phyloP scores from a whole-genome alignment of 2,797 vertebrate genomes.

The Lagocephalus sceleratus region DNA sequence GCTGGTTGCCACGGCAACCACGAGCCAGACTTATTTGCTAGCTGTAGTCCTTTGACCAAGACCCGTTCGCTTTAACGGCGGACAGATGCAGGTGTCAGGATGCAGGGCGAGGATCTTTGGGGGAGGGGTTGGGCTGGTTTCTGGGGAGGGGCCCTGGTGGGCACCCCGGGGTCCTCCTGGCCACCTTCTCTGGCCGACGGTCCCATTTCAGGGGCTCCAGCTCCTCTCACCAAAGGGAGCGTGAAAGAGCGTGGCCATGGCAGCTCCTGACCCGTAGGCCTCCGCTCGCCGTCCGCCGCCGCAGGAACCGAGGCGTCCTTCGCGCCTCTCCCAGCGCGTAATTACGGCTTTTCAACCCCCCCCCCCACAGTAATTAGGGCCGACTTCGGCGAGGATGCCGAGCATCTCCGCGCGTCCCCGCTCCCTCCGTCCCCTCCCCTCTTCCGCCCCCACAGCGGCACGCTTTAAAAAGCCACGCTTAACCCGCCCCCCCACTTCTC shows the following conservation, averaged over 20 bases:
- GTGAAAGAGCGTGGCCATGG: too few species aligned
- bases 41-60: constrained; percentile 47
- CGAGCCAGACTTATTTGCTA: constrained; percentile 45
- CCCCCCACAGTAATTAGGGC: constrained; percentile 75
- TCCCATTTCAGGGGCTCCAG: neutral
- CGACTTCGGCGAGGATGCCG: constrained; percentile 72
- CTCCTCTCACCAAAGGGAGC: too few species aligned
- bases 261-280: constrained; percentile 44
- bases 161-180: too few species aligned
- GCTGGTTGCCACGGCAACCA: constrained; percentile 67
- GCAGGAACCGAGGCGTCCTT: constrained; percentile 31
- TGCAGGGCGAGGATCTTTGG: too few species aligned
- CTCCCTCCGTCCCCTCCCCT: constrained; percentile 34
- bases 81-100: too few species aligned
- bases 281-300: constrained; percentile 54
- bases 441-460: constrained; percentile 38
- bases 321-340: constrained; percentile 56
- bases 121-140: too few species aligned
- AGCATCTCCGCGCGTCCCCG: constrained; percentile 58
- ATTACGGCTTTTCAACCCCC: constrained; percentile 79
- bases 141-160: too few species aligned
- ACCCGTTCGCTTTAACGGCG: constrained; percentile 20
- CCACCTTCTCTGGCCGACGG: too few species aligned
- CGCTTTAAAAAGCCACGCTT: neutral
- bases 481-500: constrained; percentile 1